Evolutionary conservation across 2,797 vertebrate genomes (phyloP).

Genomic region (Enteromius trimaculatus): DNA sequence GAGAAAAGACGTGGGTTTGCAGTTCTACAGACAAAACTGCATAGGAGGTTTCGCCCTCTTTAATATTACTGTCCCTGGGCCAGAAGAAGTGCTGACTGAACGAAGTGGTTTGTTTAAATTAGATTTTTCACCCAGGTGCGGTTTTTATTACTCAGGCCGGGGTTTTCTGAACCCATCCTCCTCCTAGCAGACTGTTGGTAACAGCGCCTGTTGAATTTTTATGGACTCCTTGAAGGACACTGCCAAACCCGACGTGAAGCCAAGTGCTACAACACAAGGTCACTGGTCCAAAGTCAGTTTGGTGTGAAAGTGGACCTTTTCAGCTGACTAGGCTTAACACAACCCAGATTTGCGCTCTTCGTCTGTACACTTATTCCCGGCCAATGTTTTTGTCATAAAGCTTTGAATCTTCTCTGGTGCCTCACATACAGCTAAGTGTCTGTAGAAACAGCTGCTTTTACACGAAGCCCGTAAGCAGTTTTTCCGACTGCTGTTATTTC

Average conservation of each 20-base stretch:
- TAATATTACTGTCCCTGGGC: slow-evolving; percentile 64
- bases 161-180: slow-evolving; percentile 56
- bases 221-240: slow-evolving; percentile 62
- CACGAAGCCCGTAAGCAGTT: neutral
- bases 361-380: slow-evolving; percentile 20
- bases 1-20: slow-evolving; percentile 36
- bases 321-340: slow-evolving; percentile 56
- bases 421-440: neutral
- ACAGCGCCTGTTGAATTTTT: slow-evolving; percentile 51
- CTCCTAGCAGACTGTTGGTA: slow-evolving; percentile 47
- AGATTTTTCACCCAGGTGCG: slow-evolving; percentile 70
- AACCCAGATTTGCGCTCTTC: slow-evolving; percentile 52
- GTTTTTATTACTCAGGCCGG: slow-evolving; percentile 60
- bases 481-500: neutral
- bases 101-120: slow-evolving; percentile 64
- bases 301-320: slow-evolving; percentile 49
- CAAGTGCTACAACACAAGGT: slow-evolving; percentile 59
- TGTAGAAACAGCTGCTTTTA: neutral
- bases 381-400: slow-evolving; percentile 8
- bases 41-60: slow-evolving; percentile 48
- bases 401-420: slow-evolving; percentile 37
- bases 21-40: slow-evolving; percentile 60
- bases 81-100: slow-evolving; percentile 70
- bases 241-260: slow-evolving; percentile 55
- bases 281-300: slow-evolving; percentile 57